Base-by-base conservation (phyloP, 2,888 invertebrate species). In the Xestia sexstrigata region DNA sequence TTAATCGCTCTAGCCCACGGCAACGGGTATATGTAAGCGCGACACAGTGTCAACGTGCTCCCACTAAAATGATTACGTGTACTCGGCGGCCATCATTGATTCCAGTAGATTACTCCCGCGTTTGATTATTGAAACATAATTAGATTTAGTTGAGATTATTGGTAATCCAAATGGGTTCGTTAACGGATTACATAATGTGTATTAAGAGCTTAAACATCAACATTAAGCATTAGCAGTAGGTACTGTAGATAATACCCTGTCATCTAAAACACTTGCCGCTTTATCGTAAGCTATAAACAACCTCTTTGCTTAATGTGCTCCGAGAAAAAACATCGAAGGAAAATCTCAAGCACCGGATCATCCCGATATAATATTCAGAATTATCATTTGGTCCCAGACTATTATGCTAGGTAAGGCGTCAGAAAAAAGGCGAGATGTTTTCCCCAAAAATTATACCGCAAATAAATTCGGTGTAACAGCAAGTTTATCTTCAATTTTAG, bases 401-500 rank as follows among this genome's bases (percentile, higher is more conserved):
- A 87, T 87, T 79, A 85, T 70, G 62, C 66, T 84, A 78, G 81
- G 69, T 70, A 70, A 70, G 74, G 73, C 62, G 78, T 82, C 82
- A 84, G 72, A 83, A 81, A 78, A 85, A 67, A 82, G 42, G 35
- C 11, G 83, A 63, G 58, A 81, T 75, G 76, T 78, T 86, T 81
- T 74, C 70, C 70, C 74, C 26, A 74, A 87, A 88, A 87, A 87
- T 88, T 85, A 84, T 83, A 80, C 76, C 70, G 76, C 84, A 80
- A 89, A 87, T 87, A 89, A 88, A 89, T 89, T 88, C 68, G 42
- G 76, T 84, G 76, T 87, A 81, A 88, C 85, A n/a, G 83, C 79
- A 87, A 88, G 87, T 91, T 91, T 90, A 91, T 90, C 90, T 91
- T 89, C 89, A 91, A 93, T 92, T 91, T 89, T 79, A 82, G 87